These are phyloP conservation scores for Psilopsiagon aurifrons DNA, from an alignment of 2,113 vertebrate genomes.

Conservation along the genomic window DNA sequence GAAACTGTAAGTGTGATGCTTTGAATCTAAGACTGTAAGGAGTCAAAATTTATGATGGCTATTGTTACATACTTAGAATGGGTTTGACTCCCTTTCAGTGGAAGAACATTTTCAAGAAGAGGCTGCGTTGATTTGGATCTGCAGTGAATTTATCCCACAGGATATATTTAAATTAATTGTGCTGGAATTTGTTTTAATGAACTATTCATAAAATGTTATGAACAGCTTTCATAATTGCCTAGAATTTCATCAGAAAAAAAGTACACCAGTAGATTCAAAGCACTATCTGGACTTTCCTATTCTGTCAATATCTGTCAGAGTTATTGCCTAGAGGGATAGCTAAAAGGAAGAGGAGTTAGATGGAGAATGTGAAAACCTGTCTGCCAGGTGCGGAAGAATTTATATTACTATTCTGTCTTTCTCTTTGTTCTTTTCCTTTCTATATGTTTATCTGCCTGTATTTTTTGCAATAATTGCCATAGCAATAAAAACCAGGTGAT, in stretches of 20 bases:
- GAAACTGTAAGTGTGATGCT: neutral
- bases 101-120: neutral
- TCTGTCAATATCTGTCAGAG: conserved; percentile 8
- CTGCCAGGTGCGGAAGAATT: neutral
- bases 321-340: neutral
- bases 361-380: neutral
- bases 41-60: neutral
- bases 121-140: neutral
- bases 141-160: neutral
- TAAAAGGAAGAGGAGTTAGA: neutral
- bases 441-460: neutral
- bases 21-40: neutral
- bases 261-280: neutral
- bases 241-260: neutral
- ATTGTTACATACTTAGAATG: neutral
- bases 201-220: conserved; percentile 17
- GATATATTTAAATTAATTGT: conserved; percentile 23
- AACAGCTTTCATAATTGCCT: neutral
- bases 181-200: neutral
- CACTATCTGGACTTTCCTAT: neutral
- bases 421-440: neutral
- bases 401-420: neutral
- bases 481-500: neutral
- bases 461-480: neutral
- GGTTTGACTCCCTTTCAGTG: neutral